A percentile compares a stretch with the other conserved stretches of the same genome.
These are phyloP conservation scores for Pyrochroa serraticornis DNA, from an alignment of 2,888 invertebrate species.

Conservation along the genomic window DNA sequence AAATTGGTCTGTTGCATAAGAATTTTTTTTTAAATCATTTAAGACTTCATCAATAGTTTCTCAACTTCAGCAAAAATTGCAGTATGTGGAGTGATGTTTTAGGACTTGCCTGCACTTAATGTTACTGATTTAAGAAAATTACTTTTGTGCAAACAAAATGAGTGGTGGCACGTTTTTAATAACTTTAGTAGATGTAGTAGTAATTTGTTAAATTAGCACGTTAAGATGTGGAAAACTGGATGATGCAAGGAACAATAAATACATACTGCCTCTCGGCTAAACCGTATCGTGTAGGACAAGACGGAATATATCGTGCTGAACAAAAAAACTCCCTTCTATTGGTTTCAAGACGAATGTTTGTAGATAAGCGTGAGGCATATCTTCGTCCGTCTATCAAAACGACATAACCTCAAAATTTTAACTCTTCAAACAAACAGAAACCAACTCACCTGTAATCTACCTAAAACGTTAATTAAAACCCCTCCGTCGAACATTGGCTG, in stretches of 20 bases:
- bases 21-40: no score
- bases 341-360: constrained; percentile 94
- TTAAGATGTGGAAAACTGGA: no score
- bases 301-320: constrained; percentile 94
- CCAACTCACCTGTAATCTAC: constrained; percentile 86
- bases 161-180: no score
- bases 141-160: no score
- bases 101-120: no score
- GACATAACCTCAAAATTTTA: constrained; percentile 16
- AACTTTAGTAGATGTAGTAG: no score
- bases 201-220: no score
- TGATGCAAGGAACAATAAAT: constrained; percentile 25
- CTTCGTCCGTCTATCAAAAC: constrained; percentile 84
- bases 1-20: no score
- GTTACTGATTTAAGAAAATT: no score
- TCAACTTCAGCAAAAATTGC: no score
- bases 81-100: no score
- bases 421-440: constrained; percentile 3
- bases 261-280: constrained; percentile 57
- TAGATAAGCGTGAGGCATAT: constrained; percentile 91
- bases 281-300: constrained; percentile 85
- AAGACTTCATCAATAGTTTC: no score
- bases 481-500: constrained; percentile 99
- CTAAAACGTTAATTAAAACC: constrained; percentile 93
- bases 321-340: constrained; percentile 85